Evolutionary conservation across 2,113 vertebrate species (phyloP), one percentile per base, ranked within the genome.

Genomic region (Oncorhynchus masou): DNA sequence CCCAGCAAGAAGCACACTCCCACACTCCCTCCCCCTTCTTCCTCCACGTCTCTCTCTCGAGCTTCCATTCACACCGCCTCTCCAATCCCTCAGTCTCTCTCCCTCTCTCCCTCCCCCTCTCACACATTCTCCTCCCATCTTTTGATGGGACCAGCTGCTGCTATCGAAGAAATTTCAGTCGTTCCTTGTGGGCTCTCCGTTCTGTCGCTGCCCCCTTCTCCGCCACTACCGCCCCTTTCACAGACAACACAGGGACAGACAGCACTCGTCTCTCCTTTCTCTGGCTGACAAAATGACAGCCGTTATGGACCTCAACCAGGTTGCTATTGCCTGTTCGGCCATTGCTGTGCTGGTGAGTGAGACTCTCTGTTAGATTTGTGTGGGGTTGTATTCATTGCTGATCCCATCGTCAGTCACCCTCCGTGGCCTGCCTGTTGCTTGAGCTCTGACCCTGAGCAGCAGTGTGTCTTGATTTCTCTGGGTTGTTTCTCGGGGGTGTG

Each of bases 251-350:
- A 54, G 51, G 49, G 49, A 54, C 51, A 19, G 51, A 54, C 51
- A 1, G 51, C 51, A 19, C 22, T 13, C 68, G n/a, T 67, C 20
- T 77, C 48, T 76, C 8, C 39, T 45, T 45, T 45, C 39, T 45
- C 39, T 45, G 39, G 9, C 73, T 24, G 57, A 77, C 84, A 84
- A 79, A 66, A 92, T 92, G 90, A 85, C 68, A 27, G 81, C 81
- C 60, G 77, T 75, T 74, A 54, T 93, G 88, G 88, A 92, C 62
- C 74, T 88, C 34, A 83, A 87, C 68, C 90, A 92, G 85, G 88
- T 89, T 48, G 69, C 16, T 67, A 66, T 34, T 5, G 25, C 51
- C 19, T 59, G 22, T 69, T 69, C 67, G 8, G 15, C 31, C 31
- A 8, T 39, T 45, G 31, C 16, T 64, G 60, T 54, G 5, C 27